Evolutionary conservation across 2,797 vertebrate species (phyloP), one percentile per base, ranked within the genome.

Genomic region (Lateolabrax maculatus): DNA sequence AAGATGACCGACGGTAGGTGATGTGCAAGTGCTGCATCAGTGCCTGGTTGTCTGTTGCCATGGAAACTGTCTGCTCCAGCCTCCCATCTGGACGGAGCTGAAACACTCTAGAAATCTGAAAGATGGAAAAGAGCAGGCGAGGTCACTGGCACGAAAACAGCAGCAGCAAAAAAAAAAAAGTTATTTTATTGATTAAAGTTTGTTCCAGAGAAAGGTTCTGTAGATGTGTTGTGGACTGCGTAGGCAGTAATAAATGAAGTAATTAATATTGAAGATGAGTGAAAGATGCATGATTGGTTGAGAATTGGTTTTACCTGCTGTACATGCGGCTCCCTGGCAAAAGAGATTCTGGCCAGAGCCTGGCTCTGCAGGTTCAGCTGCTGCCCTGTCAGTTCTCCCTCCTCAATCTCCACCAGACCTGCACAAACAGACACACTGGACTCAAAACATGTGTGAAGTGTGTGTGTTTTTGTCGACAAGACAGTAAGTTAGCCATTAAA

Each of bases 371-470:
- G 94, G 76, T 93, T 96, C 72, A 99, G 91, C 90, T 96, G 96
- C 87, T 97, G 96, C 44, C 94, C 97, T 0, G 94, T 95, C 77
- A 99, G 95, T 77, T 98, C 97, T 0, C 98, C 98, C 89, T 99
- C 98, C 86, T 98, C 98, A 46, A 99, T 96, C 87, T 99, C 98
- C 84, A 99, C 98, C 67, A 99, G 90, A 87, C 98, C 98, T 99
- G 90, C 31, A 79, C 6, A 62, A 43, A 18, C 65, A 12, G 0
- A 75, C 3, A 62, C 25, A 73, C 7, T 18, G 13, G n/a, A 18
- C 9, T 70, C 16, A 68, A 73, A 16, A 71, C 18, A 3, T 1
- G 27, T 48, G 36, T 9, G 23, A 60, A 15, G n/a, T 27, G 51
- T 49, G 36, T 29, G 34, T 34, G 37, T 36, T 27, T 15, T 43